A percentile compares a stretch with the other conserved stretches of the same genome.
These are phyloP conservation scores for Agapornis roseicollis DNA, from an alignment of 2,113 vertebrate genomes.

Conservation along the genomic window DNA sequence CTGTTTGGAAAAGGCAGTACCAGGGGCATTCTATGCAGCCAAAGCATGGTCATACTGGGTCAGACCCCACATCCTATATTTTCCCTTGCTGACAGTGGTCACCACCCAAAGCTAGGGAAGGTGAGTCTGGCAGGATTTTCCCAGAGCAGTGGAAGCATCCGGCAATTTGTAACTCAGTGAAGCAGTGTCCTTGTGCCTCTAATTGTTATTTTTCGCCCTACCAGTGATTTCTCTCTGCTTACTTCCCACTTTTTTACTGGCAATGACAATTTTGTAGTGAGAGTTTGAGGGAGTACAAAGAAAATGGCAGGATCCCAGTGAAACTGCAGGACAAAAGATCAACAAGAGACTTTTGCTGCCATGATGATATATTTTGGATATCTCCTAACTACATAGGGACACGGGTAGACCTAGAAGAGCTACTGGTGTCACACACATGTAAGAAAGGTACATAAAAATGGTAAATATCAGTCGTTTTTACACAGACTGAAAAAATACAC, in stretches of 20 bases:
- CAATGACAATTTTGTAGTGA: background rate
- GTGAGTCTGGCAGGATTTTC: background rate
- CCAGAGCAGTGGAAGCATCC: background rate
- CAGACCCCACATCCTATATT: rapidly evolving
- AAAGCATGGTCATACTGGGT: rapidly evolving
- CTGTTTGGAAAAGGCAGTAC: background rate
- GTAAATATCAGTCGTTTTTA: background rate
- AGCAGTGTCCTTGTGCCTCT: background rate
- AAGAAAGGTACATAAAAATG: background rate
- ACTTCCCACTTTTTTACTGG: background rate
- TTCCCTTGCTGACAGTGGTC: background rate
- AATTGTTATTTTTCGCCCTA: too few relatives aligned
- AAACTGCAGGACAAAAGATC: background rate
- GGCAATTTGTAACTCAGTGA: background rate
- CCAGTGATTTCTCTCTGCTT: background rate
- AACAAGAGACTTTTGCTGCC: background rate
- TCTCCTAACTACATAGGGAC: too few relatives aligned
- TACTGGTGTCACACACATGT: rapidly evolving
- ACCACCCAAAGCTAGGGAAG: background rate
- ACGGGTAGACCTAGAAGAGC: background rate
- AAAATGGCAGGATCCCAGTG: background rate
- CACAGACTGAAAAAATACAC: background rate
- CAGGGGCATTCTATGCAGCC: background rate
- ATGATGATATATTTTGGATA: background rate
- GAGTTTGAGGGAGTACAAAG: background rate